These are phyloP conservation scores for Macropodus opercularis DNA, from an alignment of 2,797 vertebrate genomes.

Conservation along the genomic window DNA sequence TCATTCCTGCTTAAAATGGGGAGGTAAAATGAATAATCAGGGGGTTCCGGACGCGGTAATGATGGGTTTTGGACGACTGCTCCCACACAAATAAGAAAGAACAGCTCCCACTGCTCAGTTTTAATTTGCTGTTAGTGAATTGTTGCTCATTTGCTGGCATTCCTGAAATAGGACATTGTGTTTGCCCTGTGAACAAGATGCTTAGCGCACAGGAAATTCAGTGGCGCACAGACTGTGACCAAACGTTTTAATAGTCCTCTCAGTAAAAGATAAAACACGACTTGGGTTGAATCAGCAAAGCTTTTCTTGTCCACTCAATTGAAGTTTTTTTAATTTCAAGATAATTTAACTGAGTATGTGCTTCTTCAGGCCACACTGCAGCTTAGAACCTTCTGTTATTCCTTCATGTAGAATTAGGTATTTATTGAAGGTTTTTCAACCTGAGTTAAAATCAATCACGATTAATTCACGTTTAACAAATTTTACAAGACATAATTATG, in stretches of 20 bases:
- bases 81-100: conserved; percentile 33
- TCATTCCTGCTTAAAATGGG: conserved; percentile 15
- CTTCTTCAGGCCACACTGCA: no score
- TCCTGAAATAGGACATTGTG: conserved; percentile 20
- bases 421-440: no score
- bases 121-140: conserved; percentile 26
- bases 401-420: no score
- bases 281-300: no score
- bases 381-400: conserved; percentile 21
- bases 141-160: conserved; percentile 37
- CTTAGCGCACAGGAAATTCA: conserved; percentile 13
- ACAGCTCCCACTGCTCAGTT: conserved; percentile 41
- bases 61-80: conserved; percentile 23
- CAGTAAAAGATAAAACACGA: neutral
- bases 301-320: no score
- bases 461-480: no score
- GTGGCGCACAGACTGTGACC: conserved; percentile 16
- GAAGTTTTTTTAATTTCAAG: no score
- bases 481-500: no score
- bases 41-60: conserved; percentile 36
- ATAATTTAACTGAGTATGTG: no score
- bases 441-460: no score
- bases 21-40: conserved; percentile 52
- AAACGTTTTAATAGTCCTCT: conserved; percentile 9
- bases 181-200: conserved; percentile 28